Base-by-base conservation (phyloP, 2,113 vertebrate genomes). In the Laticauda laticaudata region DNA sequence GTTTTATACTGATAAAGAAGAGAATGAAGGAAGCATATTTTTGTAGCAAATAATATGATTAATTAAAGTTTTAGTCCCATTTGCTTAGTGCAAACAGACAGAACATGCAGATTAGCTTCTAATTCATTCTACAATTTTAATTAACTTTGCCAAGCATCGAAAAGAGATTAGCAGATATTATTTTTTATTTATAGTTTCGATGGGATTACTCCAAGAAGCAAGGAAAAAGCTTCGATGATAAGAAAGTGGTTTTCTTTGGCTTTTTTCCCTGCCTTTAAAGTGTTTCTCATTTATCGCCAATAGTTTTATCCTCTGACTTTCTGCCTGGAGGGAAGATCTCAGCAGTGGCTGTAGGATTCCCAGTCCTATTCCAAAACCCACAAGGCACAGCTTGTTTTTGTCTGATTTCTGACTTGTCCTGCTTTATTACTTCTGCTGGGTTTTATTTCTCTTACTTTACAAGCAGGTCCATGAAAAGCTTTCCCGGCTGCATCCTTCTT, bases 401-500 rank as follows among this genome's bases (percentile, higher is more conserved):
- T 6, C 87, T 45, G 86, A 90, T 93, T 93, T 95, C n/a, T 48
- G 59, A 12, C 5, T 69, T 64, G 39, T 91, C 53, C 51, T 87
- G 88, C 88, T 92, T 92, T 94, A 92, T 92, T 92, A 85, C 57
- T 90, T 92, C 75, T 87, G 57, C 81, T 94, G 88, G 86, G 51
- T 92, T 94, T 88, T 89, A 91, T 92, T 91, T 59, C 43, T 90
- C 57, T 92, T 93, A 56, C 91, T n/a, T 91, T 86, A 87, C 55
- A 86, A 94, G 57, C 56, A 92, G 92, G 75, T 91, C 90, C n/a
- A 34, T 11, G 81, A 90, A 91, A 94, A 90, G 45, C 55, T 81
- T 91, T 93, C 86, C 56, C 55, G 34, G 92, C 89, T 20, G 54
- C 24, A 45, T 45, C 91, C 61, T 91, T 94, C 89, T 92, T 93